Percentiles rank a stretch among this genome's conserved stretches.
Evolutionary conservation across 2,797 vertebrate species (phyloP).

Genomic region (Phataginus tricuspis): DNA sequence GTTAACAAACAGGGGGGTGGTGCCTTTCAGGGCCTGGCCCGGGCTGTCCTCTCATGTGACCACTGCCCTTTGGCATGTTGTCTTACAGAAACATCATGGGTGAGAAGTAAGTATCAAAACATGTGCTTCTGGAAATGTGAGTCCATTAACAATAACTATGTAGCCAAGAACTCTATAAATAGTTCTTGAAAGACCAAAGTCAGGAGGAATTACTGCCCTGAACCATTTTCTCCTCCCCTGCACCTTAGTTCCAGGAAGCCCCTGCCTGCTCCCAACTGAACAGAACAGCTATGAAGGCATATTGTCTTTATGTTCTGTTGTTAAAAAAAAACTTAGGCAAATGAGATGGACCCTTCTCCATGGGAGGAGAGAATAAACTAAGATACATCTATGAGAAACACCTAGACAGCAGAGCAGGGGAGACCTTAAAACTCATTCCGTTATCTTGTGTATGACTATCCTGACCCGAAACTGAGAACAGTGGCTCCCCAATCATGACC

Average conservation of each 20-base stretch:
- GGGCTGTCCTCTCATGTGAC: not conserved
- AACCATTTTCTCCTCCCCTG: not conserved
- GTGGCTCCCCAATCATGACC: not conserved
- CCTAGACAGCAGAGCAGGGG: not conserved
- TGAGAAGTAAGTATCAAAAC: not conserved
- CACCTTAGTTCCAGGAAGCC: not conserved
- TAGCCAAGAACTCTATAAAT: not conserved
- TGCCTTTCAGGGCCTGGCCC: not conserved
- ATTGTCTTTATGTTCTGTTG: not conserved
- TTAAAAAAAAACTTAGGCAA: not conserved
- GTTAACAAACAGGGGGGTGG: not conserved
- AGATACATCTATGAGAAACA: not conserved
- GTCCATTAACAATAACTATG: not conserved
- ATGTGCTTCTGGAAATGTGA: not conserved
- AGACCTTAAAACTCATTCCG: not conserved
- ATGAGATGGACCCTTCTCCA: not conserved
- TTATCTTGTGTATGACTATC: not conserved
- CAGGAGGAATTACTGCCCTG: not conserved
- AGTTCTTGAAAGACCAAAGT: not conserved
- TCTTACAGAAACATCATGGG: not conserved
- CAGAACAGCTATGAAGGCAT: not conserved
- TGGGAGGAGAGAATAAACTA: not conserved
- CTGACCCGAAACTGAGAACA: not conserved
- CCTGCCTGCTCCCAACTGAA: not conserved
- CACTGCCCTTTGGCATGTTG: not conserved